Conservation (phyloP, 1,140 invertebrate species). For the Proales similis region DNA sequence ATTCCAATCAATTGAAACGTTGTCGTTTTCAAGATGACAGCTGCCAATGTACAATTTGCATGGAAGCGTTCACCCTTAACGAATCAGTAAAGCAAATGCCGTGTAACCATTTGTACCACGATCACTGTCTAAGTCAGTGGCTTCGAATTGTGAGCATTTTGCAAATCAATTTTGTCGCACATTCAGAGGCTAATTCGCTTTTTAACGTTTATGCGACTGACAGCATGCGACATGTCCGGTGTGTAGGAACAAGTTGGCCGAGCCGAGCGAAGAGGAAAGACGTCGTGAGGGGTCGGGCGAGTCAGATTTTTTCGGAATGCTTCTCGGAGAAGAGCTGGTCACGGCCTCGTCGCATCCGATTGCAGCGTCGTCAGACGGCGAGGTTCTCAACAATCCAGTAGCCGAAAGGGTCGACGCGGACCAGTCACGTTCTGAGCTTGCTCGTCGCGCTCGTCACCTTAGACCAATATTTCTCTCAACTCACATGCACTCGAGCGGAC, state of each 20-base stretch:
- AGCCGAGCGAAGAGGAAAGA: too few relatives aligned
- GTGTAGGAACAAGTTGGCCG: slow-evolving; percentile 16
- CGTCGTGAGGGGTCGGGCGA: too few relatives aligned
- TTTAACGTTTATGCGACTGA: background rate
- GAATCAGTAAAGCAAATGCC: slow-evolving; percentile 77
- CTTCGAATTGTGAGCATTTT: slow-evolving; percentile 66
- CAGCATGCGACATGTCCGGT: slow-evolving; percentile 37
- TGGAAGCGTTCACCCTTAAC: slow-evolving; percentile 78
- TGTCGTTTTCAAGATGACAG: slow-evolving; percentile 12
- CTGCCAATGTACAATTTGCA: slow-evolving; percentile 88
- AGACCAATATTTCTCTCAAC: too few relatives aligned
- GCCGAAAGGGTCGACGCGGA: too few relatives aligned
- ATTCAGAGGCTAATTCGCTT: background rate
- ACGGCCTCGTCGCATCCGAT: too few relatives aligned
- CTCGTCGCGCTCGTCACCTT: too few relatives aligned
- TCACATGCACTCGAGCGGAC: too few relatives aligned
- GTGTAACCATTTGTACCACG: slow-evolving; percentile 86
- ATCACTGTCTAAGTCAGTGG: slow-evolving; percentile 86
- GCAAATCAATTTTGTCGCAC: background rate
- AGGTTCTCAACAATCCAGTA: too few relatives aligned
- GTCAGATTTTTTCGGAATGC: too few relatives aligned
- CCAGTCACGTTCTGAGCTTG: too few relatives aligned
- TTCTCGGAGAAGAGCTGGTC: too few relatives aligned
- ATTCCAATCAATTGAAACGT: background rate
- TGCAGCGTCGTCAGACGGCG: too few relatives aligned